A percentile compares a stretch with the other conserved stretches of the same genome.
phyloP scores from a whole-genome alignment of 2,888 invertebrate species.

The Pseudococcus longispinus region DNA sequence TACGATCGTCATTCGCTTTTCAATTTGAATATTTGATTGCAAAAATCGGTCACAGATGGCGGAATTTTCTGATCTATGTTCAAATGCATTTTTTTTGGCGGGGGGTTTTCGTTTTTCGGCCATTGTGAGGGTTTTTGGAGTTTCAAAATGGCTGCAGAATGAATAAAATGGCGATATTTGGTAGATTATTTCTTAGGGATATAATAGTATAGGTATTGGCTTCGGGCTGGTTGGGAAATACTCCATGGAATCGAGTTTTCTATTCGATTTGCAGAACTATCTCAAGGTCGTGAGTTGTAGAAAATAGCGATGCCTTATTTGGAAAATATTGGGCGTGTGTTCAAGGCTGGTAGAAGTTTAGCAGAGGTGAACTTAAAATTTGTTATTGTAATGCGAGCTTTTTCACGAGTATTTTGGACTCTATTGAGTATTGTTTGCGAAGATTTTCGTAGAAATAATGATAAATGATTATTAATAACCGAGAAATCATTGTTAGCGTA shows the following conservation, averaged over 20 bases:
- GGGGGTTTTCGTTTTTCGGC: not conserved
- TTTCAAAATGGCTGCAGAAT: too few species aligned
- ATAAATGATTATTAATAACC: too few species aligned
- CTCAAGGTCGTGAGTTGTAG: not conserved
- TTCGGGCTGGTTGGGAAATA: not conserved
- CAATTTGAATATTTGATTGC: conserved; percentile 38
- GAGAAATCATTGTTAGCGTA: too few species aligned
- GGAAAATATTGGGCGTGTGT: not conserved
- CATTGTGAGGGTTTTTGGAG: not conserved
- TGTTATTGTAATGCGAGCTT: not conserved
- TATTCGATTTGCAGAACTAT: not conserved
- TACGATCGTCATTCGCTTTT: not conserved
- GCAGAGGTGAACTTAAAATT: not conserved
- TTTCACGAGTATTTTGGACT: not conserved
- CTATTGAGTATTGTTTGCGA: not conserved
- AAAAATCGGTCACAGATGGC: conserved; percentile 4
- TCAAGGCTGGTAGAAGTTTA: not conserved
- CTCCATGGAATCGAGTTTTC: not conserved
- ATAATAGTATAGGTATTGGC: not conserved
- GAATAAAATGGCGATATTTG: too few species aligned
- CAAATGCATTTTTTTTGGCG: not conserved
- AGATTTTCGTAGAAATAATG: not conserved
- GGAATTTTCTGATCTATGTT: not conserved
- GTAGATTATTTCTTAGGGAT: too few species aligned
- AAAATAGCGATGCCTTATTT: not conserved